These are phyloP conservation scores for Montipora sp. DNA, from an alignment of 64 coral and sea anemone genomes.

Conservation along the genomic window DNA sequence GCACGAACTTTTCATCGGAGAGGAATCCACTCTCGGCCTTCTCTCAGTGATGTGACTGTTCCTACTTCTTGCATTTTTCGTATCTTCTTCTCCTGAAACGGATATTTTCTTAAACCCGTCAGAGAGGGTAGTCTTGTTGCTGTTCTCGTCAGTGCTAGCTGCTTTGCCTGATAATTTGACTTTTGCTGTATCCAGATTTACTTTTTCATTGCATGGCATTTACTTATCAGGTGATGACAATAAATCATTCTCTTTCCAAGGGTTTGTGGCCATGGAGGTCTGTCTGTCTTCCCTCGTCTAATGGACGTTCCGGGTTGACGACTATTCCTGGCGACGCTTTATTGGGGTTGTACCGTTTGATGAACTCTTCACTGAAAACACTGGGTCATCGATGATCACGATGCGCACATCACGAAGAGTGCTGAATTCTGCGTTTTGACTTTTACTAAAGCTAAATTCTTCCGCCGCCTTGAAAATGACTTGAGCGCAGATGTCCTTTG, in stretches of 20 bases:
- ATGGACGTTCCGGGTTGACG: not conserved
- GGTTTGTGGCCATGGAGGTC: not conserved
- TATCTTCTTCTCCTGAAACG: not conserved
- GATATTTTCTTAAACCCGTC: not conserved
- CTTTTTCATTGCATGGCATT: not conserved
- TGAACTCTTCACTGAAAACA: slow-evolving; percentile 62
- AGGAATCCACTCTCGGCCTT: too few relatives aligned
- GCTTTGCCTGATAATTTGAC: not conserved
- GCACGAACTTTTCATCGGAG: too few relatives aligned
- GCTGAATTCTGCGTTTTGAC: not conserved
- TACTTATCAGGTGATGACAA: too few relatives aligned
- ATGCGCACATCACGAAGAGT: slow-evolving; percentile 59
- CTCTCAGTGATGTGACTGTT: too few relatives aligned
- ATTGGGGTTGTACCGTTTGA: slow-evolving; percentile 15
- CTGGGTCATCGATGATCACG: slow-evolving; percentile 50
- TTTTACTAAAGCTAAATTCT: slow-evolving; percentile 31
- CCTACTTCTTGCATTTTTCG: not conserved
- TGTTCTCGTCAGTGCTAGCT: not conserved
- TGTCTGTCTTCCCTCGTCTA: not conserved
- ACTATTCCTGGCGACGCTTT: not conserved
- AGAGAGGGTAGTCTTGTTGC: not conserved
- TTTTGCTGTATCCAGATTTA: too few relatives aligned
- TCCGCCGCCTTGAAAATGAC: slow-evolving; percentile 57
- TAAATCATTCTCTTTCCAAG: not conserved
- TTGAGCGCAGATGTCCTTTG: slow-evolving; percentile 64